Evolutionary conservation across 1,140 invertebrate genomes (phyloP), one percentile per base, ranked within the genome.

Genomic region (Lethocerus indicus): DNA sequence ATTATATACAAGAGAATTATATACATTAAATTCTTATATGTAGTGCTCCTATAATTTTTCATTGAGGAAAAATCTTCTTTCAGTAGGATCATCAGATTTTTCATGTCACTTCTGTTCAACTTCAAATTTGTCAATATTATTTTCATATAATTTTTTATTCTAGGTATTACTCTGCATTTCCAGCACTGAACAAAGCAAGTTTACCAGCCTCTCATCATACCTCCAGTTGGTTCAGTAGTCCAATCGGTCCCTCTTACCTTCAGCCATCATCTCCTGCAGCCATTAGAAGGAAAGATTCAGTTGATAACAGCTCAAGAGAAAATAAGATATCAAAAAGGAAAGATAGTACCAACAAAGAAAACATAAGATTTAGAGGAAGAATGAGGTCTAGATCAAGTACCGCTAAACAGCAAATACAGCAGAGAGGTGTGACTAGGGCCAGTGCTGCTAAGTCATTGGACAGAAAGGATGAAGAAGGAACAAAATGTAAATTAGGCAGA

Each of bases 111-210:
- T n/a, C n/a, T n/a, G n/a, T n/a, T n/a, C n/a, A n/a, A n/a, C n/a
- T n/a, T n/a, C n/a, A n/a, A n/a, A n/a, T n/a, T n/a, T n/a, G n/a
- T n/a, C n/a, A n/a, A n/a, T n/a, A 24, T 48, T 48, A n/a, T 25
- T 37, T 40, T 49, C 25, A 18, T 49, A 7, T 14, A 37, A 47
- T 39, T 29, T 18, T 53, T 39, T 18, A 2, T 45, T 50, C 35
- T 46, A 54, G 57, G 35, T 59, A 54, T 43, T 57, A 56, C 47
- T 53, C 56, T 36, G 56, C 56, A 24, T 56, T 59, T 48, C 56
- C 57, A 28, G 50, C 54, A 47, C 24, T 42, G 49, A 28, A 47
- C 45, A 32, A 25, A n/a, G 45, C 32, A 1, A 36, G 3, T 2
- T 32, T 9, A 32, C 16, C 9, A 7, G 32, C 2, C 28, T 25